Percentiles rank a stretch among this genome's conserved stretches.
These are phyloP conservation scores for Lottia gigantea DNA, from an alignment of 2,888 invertebrate species.

Conservation along the genomic window DNA sequence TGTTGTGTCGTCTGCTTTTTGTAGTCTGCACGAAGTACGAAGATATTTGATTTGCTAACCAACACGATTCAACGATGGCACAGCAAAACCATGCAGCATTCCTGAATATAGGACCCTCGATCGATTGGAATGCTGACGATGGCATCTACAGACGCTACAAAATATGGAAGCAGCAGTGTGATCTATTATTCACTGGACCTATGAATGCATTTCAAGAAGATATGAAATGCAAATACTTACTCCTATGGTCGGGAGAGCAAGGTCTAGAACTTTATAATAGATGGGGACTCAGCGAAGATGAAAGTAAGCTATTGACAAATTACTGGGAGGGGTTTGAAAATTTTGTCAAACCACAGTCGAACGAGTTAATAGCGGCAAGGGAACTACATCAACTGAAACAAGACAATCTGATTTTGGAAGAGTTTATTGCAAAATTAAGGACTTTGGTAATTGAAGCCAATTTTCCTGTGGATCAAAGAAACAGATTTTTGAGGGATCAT, in stretches of 20 bases:
- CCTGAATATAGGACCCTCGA: slow-evolving; percentile 3
- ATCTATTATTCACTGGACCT: neutral
- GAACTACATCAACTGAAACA: slow-evolving; percentile 1
- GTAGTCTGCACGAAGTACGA: no score
- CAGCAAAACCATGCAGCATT: neutral
- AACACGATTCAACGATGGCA: no score
- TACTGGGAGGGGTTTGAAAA: slow-evolving; percentile 5
- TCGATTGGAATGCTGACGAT: slow-evolving; percentile 3
- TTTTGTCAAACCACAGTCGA: slow-evolving; percentile 12
- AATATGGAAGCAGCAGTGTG: neutral
- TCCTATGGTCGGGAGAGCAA: slow-evolving; percentile 1
- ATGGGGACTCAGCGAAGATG: neutral
- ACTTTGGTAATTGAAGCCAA: neutral
- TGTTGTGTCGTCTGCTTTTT: no score
- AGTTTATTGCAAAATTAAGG: neutral
- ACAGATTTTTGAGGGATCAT: neutral
- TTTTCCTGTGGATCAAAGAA: neutral
- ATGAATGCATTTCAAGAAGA: neutral
- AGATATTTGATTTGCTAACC: no score
- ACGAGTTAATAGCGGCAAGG: neutral
- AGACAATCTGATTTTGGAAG: neutral
- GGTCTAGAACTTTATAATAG: slow-evolving; percentile 1
- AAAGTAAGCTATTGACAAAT: neutral
- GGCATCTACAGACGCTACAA: neutral
- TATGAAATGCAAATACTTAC: slow-evolving; percentile 9